Evolutionary conservation across 2,797 vertebrate species (phyloP).

Genomic region (Pseudochirops corinnae): DNA sequence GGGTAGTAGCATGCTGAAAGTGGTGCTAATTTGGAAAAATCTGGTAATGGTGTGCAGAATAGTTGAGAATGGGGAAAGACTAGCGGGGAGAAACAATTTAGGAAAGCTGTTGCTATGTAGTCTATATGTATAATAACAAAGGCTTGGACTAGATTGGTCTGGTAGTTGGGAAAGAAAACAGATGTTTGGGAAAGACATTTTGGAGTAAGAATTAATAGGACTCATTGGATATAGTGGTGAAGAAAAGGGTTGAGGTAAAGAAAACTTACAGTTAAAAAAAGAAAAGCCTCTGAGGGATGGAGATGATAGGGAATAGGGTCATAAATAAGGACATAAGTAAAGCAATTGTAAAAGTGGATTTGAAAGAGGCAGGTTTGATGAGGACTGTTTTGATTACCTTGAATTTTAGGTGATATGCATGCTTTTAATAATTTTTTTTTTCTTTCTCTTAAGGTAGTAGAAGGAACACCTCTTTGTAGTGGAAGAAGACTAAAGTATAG

Average conservation of each 20-base stretch:
- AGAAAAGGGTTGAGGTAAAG: neutral
- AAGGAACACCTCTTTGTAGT: conserved; percentile 91
- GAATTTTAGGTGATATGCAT: conserved; percentile 34
- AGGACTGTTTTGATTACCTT: neutral
- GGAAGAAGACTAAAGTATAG: conserved; percentile 92
- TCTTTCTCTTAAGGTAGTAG: conserved; percentile 88
- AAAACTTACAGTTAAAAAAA: neutral
- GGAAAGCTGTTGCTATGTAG: neutral
- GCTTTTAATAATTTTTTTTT: conserved; percentile 51
- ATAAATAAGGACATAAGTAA: neutral
- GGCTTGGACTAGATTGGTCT: neutral
- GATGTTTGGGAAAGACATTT: neutral
- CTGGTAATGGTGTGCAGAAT: neutral
- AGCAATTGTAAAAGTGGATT: neutral
- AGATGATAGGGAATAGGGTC: neutral
- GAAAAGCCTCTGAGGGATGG: neutral
- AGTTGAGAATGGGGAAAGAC: neutral
- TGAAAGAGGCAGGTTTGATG: neutral
- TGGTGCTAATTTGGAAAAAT: neutral
- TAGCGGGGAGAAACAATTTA: neutral
- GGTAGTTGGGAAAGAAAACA: neutral
- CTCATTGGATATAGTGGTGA: neutral
- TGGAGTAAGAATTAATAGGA: neutral
- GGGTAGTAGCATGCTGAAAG: neutral
- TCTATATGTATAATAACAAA: neutral